Evolutionary conservation across 2,113 vertebrate genomes (phyloP), one percentile per base, ranked within the genome.

Genomic region (Bothrops jararaca): DNA sequence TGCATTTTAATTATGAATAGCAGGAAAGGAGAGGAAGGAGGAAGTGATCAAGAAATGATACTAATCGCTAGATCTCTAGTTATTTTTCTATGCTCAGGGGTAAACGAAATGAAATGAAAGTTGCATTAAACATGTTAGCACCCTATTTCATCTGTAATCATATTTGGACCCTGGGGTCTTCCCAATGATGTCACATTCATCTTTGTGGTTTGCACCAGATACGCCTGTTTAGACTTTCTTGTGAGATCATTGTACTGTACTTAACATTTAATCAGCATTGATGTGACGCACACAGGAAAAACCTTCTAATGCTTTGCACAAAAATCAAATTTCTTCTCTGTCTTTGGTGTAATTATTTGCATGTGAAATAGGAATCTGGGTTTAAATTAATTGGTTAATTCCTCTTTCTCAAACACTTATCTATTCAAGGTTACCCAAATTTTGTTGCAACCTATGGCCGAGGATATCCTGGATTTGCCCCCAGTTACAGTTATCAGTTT

Each of bases 401-500:
- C 92, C 80, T 86, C 29, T 60, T 60, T 93, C 57, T 80, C 97
- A 86, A 87, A 3, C 4, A 0, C 93, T 92, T 96, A 86, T 97
- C 34, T 97, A 85, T 95, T 96, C 95, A 97, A 99, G 99, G 99
- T 98, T 99, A 99, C 97, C 99, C 99, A 85, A 99, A 99, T 97
- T 99, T 99, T 94, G 99, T 99, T 96, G 99, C 99, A 57, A 99
- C 99, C 0, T 99, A 99, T 39, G 99, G 99, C 96, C 98, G 99
- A 88, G 99, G 99, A 97, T 99, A 99, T 96, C 99, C 99, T 92
- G 99, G 99, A 98, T 99, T 99, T 95, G 98, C 99, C 96, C 99
- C 99, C 58, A 99, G 99, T 97, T 99, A 99, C 97, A 99, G 99
- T 97, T 99, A 99, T 97, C 99, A 99, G 97, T 99, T 99, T 97